Conservation (phyloP, 2,888 invertebrate species). For the Biston stratarius region DNA sequence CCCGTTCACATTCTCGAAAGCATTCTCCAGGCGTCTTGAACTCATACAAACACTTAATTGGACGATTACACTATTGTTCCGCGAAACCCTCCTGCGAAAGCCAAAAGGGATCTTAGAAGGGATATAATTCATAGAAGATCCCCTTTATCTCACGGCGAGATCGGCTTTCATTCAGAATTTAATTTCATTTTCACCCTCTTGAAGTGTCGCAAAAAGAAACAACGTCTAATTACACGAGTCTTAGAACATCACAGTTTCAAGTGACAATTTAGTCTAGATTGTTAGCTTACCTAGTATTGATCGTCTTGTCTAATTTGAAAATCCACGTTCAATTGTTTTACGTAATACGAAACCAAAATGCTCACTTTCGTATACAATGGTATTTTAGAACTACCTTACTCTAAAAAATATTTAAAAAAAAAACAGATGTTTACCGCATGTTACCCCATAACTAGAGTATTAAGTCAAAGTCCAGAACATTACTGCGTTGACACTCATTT, state of each 20-base stretch:
- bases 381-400: too few relatives aligned
- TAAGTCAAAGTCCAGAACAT: too few relatives aligned
- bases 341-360: too few relatives aligned
- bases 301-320: too few relatives aligned
- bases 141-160: conserved; percentile 77
- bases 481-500: too few relatives aligned
- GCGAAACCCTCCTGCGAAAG: conserved; percentile 61
- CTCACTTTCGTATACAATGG: too few relatives aligned
- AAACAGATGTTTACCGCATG: too few relatives aligned
- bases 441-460: too few relatives aligned
- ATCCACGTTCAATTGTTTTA: too few relatives aligned
- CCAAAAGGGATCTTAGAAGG: conserved; percentile 61
- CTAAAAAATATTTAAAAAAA: too few relatives aligned
- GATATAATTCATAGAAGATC: conserved; percentile 80
- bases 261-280: not conserved
- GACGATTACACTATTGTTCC: conserved; percentile 84
- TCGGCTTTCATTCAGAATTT: conserved; percentile 84
- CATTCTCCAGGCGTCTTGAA: conserved; percentile 51
- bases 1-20: conserved; percentile 56
- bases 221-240: conserved; percentile 1
- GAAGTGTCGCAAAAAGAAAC: conserved; percentile 27
- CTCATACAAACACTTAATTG: conserved; percentile 83
- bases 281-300: not conserved
- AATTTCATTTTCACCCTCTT: conserved; percentile 84
- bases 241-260: not conserved